Conservation (phyloP, 2,888 invertebrate species). For the Agelastica alni region DNA sequence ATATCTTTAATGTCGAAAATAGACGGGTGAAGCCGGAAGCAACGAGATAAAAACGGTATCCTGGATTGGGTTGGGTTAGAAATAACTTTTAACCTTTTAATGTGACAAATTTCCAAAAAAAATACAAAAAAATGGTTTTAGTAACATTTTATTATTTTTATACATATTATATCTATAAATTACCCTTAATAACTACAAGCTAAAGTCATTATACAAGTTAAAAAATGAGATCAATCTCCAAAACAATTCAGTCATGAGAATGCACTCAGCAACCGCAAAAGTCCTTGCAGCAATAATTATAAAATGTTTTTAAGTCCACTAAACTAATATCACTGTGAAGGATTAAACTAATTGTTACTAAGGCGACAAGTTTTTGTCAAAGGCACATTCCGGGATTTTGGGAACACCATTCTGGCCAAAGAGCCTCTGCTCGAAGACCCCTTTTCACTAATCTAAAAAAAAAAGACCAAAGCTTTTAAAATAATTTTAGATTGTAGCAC, state of each 20-base stretch:
- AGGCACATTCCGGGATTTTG: constrained; percentile 77
- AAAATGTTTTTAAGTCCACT: constrained; percentile 26
- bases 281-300: neutral
- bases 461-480: too few relatives aligned
- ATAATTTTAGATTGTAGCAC: too few relatives aligned
- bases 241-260: constrained; percentile 9
- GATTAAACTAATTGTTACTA: constrained; percentile 15
- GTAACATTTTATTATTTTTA: constrained; percentile 7
- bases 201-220: constrained; percentile 4
- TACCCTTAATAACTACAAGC: neutral
- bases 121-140: neutral
- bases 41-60: too few relatives aligned
- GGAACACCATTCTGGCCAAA: constrained; percentile 79
- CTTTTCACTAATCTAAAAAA: constrained; percentile 61
- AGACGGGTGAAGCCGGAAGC: too few relatives aligned
- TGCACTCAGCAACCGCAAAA: constrained; percentile 3
- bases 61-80: too few relatives aligned
- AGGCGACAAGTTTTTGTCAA: constrained; percentile 44
- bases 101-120: too few relatives aligned
- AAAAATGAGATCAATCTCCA: constrained; percentile 20
- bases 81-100: too few relatives aligned
- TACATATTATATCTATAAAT: constrained; percentile 9
- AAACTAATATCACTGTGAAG: constrained; percentile 44
- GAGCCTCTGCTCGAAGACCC: constrained; percentile 70
- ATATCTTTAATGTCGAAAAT: too few relatives aligned